Evolutionary conservation across 2,888 invertebrate genomes (phyloP).

Genomic region (Cotesia congregata): DNA sequence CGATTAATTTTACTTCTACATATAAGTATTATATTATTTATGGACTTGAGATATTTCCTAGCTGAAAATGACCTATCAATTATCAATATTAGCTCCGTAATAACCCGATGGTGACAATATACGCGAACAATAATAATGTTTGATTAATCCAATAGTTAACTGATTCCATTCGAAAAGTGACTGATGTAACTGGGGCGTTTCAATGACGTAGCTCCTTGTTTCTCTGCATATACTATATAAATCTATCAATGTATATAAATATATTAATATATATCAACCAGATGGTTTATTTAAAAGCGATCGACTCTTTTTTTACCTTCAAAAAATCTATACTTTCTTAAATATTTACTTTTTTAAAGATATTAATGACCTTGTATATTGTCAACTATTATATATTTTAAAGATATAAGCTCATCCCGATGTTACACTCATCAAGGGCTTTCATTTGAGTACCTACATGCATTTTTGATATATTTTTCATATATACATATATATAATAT

Average conservation of each 20-base stretch:
- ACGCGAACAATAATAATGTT: slow-evolving; percentile 7
- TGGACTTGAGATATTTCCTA: slow-evolving; percentile 9
- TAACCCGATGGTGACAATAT: neutral
- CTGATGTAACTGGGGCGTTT: slow-evolving; percentile 65
- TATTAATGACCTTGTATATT: no score
- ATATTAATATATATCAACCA: slow-evolving; percentile 22
- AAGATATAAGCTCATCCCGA: no score
- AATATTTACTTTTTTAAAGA: no score
- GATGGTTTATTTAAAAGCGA: neutral
- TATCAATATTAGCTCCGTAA: neutral
- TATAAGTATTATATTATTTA: slow-evolving; percentile 23
- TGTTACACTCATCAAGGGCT: no score
- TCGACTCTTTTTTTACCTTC: neutral
- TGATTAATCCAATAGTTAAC: slow-evolving; percentile 28
- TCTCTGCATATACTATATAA: slow-evolving; percentile 35
- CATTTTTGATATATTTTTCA: no score
- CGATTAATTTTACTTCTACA: slow-evolving; percentile 27
- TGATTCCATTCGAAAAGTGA: slow-evolving; percentile 56
- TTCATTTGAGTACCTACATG: no score
- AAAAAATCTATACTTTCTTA: no score
- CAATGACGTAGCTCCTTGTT: slow-evolving; percentile 53
- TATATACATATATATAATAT: no score
- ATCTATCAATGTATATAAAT: neutral
- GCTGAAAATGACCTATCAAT: neutral
- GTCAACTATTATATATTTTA: no score